These are phyloP conservation scores for Penaeus vannamei DNA, from an alignment of 1,140 invertebrate species.

Conservation along the genomic window DNA sequence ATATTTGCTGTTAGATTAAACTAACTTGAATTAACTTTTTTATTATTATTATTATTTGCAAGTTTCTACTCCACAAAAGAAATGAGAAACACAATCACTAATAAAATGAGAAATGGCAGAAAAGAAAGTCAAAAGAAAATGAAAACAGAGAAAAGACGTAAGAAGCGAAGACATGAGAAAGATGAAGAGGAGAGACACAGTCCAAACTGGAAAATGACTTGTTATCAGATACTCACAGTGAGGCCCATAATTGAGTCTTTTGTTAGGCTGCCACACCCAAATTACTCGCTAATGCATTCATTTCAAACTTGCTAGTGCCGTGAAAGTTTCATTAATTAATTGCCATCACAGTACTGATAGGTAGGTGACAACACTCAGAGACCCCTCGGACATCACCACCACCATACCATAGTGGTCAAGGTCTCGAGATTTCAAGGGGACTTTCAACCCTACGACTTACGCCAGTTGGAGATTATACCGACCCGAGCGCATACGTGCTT, in stretches of 20 bases:
- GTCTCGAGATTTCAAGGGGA: conserved; percentile 3
- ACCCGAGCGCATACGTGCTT: conserved; percentile 49
- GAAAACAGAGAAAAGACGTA: background rate
- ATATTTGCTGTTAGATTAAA: too few species aligned
- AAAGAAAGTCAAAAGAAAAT: background rate
- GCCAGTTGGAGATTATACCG: conserved; percentile 48
- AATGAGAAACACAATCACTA: background rate
- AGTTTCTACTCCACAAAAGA: too few species aligned
- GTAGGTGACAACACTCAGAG: conserved; percentile 47
- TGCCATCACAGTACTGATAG: conserved; percentile 64
- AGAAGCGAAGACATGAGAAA: background rate
- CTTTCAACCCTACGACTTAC: conserved; percentile 35
- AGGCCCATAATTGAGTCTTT: conserved; percentile 63
- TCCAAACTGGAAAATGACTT: conserved; percentile 58
- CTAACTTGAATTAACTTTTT: too few species aligned
- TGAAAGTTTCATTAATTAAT: conserved; percentile 65
- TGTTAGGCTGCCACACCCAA: conserved; percentile 58
- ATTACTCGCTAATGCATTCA: conserved; percentile 64
- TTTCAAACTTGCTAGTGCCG: conserved; percentile 60
- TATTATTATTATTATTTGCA: too few species aligned
- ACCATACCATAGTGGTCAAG: conserved; percentile 52
- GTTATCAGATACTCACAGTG: conserved; percentile 62
- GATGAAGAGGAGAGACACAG: conserved; percentile 55
- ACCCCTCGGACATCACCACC: conserved; percentile 44
- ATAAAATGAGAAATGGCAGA: background rate